Base-by-base conservation (phyloP, 2,113 vertebrate genomes). In the Pygoscelis antarcticus region DNA sequence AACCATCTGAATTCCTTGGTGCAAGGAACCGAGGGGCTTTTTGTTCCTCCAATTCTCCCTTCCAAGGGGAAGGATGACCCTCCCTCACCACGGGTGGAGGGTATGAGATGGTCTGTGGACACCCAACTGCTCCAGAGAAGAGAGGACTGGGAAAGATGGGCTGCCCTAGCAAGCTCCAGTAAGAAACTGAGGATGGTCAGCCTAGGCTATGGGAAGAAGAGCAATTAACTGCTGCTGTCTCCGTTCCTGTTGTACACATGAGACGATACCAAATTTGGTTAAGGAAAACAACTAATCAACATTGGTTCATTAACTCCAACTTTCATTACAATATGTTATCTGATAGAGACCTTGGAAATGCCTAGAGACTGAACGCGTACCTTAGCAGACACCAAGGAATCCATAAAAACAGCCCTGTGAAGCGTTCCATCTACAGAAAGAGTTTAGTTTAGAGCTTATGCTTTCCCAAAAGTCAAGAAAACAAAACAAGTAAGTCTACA, bases 41-140 rank as follows among this genome's bases (percentile, higher is more conserved):
- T 30, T 82, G 22, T 51, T 61, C 25, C 57, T 79, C 13, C 55
- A 40, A 0, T 17, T 57, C 15, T n/a, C 25, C 38, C 27, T 81
- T 40, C 54, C 0, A 0, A 46, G 36, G 20, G 20, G 23, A 55
- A 57, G 21, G 36, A 15, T 30, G 42, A 44, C 38, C 54, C 23
- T 64, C 30, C 13, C 25, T 42, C 61, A 32, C 8, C n/a, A 64
- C 0, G 0, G 27, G 13, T 13, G 16, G 30, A 61, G 27, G 36
- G 14, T 36, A 44, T 4, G 22, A 20, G n/a, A 42, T 26, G 40
- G 47, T 40, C 34, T 47, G 30, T 0, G 1, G 2, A 54, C 55
- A 57, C 21, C 29, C 22, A 34, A 1, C 19, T 27, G 40, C 72
- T 84, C 34, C 55, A 70, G 68, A n/a, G 25, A 21, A 34, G 36